Evolutionary conservation across 1,140 invertebrate genomes (phyloP).

Genomic region (Carcinoscorpius rotundicauda): DNA sequence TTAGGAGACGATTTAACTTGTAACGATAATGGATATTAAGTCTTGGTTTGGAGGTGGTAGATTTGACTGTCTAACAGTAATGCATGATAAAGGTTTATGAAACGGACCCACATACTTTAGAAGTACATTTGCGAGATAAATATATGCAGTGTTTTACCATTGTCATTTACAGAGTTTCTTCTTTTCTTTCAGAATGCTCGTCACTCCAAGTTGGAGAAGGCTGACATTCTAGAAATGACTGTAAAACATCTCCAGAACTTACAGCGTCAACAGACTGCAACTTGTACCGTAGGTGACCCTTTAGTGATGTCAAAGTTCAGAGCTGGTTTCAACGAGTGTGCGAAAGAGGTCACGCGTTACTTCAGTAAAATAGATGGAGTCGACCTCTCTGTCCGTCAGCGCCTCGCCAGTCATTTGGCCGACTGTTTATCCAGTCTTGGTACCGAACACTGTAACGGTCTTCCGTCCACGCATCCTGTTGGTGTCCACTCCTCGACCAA

Average conservation of each 20-base stretch:
- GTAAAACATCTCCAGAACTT: conserved; percentile 82
- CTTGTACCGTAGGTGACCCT: conserved; percentile 42
- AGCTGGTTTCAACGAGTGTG: conserved; percentile 81
- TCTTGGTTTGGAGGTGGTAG: too few relatives aligned
- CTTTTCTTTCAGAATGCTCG: conserved; percentile 22
- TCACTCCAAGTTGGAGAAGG: conserved; percentile 84
- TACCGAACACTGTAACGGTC: conserved; percentile 6
- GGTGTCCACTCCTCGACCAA: too few relatives aligned
- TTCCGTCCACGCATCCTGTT: neutral
- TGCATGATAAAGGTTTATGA: too few relatives aligned
- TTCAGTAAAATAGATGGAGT: conserved; percentile 63
- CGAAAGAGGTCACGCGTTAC: conserved; percentile 78
- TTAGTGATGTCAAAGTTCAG: conserved; percentile 69
- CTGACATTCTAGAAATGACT: conserved; percentile 89
- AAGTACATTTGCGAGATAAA: too few relatives aligned
- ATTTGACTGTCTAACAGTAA: too few relatives aligned
- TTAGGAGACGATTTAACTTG: too few relatives aligned
- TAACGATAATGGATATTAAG: too few relatives aligned
- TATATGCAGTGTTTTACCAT: too few relatives aligned
- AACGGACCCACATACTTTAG: too few relatives aligned
- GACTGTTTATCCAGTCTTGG: conserved; percentile 17
- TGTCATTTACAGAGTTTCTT: neutral
- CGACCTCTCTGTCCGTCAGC: conserved; percentile 66
- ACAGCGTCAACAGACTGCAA: conserved; percentile 41
- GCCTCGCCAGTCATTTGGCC: conserved; percentile 70